Evolutionary conservation across 2,797 vertebrate genomes (phyloP).

Genomic region (Eulemur albifrons): DNA sequence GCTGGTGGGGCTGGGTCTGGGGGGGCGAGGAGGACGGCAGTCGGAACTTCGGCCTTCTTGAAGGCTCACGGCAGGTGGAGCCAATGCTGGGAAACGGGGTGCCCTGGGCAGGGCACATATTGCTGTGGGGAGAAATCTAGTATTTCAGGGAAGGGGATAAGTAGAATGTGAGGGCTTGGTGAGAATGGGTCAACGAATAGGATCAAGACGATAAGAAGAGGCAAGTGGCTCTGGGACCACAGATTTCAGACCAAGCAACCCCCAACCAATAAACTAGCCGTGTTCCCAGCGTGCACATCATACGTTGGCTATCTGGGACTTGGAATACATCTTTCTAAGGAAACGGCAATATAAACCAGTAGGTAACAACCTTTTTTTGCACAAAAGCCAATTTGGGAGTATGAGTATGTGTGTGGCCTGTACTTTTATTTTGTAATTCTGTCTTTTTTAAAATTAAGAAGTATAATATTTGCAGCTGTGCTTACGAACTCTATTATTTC

Average conservation of each 20-base stretch:
- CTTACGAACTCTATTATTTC: neutral
- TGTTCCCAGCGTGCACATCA: neutral
- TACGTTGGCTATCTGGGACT: neutral
- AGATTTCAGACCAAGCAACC: neutral
- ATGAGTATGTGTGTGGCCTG: neutral
- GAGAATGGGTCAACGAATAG: neutral
- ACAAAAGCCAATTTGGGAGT: neutral
- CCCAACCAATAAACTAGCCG: neutral
- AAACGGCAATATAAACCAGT: neutral
- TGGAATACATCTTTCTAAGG: neutral
- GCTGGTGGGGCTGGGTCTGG: neutral
- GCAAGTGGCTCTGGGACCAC: neutral
- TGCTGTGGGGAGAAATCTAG: neutral
- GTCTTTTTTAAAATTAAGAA: neutral
- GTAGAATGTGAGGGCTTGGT: neutral
- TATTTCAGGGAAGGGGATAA: neutral
- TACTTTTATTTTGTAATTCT: neutral
- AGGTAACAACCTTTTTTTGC: neutral
- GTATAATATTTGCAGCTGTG: neutral
- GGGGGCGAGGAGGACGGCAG: neutral
- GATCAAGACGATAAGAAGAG: neutral
- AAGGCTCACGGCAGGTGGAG: neutral
- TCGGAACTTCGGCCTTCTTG: neutral
- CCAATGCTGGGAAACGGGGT: neutral
- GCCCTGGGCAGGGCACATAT: too few species aligned